A percentile compares a stretch with the other conserved stretches of the same genome.
phyloP scores from a whole-genome alignment of 2,797 vertebrate species.

The Brachyrhaphis roseni region DNA sequence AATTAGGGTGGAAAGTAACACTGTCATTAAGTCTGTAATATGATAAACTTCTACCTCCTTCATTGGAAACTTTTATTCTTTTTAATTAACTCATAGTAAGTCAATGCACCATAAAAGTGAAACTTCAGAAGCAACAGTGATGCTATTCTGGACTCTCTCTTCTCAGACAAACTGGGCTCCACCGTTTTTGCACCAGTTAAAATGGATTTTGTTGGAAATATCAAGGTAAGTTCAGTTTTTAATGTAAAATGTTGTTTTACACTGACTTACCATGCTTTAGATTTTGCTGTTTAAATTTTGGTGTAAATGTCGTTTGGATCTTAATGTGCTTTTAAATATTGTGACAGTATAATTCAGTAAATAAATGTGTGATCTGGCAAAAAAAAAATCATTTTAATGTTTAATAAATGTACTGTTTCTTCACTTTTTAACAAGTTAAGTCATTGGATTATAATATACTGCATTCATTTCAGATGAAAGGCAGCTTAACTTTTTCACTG shows the following conservation, averaged over 20 bases:
- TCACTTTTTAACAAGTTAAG: background rate
- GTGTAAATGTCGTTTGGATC: background rate
- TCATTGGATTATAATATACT: background rate
- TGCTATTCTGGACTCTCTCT: conserved; percentile 70
- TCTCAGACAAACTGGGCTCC: conserved; percentile 91
- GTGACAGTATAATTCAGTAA: background rate
- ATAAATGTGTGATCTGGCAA: background rate
- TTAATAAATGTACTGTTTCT: background rate
- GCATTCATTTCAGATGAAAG: background rate
- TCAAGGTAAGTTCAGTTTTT: conserved; percentile 86
- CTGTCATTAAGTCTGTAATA: background rate
- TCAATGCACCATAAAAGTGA: background rate
- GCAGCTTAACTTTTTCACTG: background rate
- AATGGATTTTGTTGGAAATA: conserved; percentile 99
- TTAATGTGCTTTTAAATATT: background rate
- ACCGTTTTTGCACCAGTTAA: conserved; percentile 99
- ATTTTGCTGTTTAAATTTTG: conserved; percentile 1
- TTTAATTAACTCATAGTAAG: background rate
- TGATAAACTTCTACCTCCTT: background rate
- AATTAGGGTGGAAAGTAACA: background rate
- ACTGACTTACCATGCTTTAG: background rate
- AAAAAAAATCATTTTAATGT: background rate
- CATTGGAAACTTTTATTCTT: background rate
- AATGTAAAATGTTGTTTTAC: background rate
- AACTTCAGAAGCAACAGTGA: conserved; percentile 22